Conservation (phyloP, 2,113 vertebrate genomes). For the Callopanchax toddi region DNA sequence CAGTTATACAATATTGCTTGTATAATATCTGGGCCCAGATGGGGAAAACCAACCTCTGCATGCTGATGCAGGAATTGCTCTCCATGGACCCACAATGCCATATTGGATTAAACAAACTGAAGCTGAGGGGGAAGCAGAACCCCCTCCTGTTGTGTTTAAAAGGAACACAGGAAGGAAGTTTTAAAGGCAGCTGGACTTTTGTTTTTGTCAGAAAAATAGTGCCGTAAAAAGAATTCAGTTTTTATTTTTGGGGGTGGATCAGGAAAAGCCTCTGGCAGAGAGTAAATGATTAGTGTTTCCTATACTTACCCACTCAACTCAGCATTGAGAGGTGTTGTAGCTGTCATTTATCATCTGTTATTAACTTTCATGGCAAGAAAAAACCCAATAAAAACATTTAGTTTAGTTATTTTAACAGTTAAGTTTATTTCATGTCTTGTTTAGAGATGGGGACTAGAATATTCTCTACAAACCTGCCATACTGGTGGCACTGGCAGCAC, state of each 20-base stretch:
- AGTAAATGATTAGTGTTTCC: slow-evolving; percentile 60
- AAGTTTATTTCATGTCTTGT: no score
- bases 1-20: slow-evolving; percentile 29
- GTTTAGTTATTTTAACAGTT: no score
- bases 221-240: no score
- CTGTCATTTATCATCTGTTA: slow-evolving; percentile 53
- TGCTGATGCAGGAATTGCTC: slow-evolving; percentile 46
- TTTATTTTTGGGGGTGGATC: slow-evolving; percentile 17
- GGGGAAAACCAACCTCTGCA: slow-evolving; percentile 46
- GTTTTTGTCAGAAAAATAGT: slow-evolving; percentile 65
- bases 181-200: slow-evolving; percentile 26
- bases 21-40: slow-evolving; percentile 46
- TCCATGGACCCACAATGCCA: slow-evolving; percentile 39
- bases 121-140: slow-evolving; percentile 24
- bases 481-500: no score
- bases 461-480: no score
- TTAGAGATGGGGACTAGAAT: no score
- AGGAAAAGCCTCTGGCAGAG: slow-evolving; percentile 47
- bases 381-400: no score
- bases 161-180: slow-evolving; percentile 29
- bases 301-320: slow-evolving; percentile 45
- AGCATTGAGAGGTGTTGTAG: slow-evolving; percentile 30
- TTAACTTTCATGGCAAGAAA: no score
- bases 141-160: slow-evolving; percentile 41
- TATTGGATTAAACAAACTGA: slow-evolving; percentile 49